Evolutionary conservation across 2,888 invertebrate genomes (phyloP).

Genomic region (Tryphoninae sp.): DNA sequence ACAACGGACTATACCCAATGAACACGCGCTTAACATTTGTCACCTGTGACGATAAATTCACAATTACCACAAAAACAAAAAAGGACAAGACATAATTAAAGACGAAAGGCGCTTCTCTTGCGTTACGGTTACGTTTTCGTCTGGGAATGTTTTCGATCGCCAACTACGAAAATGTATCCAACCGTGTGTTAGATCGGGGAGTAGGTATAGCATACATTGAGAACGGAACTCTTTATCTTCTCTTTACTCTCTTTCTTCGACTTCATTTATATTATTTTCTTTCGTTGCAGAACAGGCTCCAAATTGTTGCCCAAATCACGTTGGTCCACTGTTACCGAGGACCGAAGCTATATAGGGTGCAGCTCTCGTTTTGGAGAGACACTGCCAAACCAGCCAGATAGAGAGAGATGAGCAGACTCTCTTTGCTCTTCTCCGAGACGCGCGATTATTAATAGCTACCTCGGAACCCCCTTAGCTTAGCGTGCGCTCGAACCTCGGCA

Average conservation of each 20-base stretch:
- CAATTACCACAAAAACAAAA: no score
- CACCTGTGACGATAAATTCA: no score
- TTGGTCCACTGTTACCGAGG: constrained; percentile 54
- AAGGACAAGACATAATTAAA: no score
- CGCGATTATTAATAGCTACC: constrained; percentile 64
- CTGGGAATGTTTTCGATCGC: no score
- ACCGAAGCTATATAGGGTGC: constrained; percentile 16
- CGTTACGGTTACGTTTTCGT: no score
- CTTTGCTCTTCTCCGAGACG: constrained; percentile 67
- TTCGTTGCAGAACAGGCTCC: constrained; percentile 25
- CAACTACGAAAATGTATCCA: no score
- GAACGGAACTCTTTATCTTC: not conserved
- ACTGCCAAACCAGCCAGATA: constrained; percentile 14
- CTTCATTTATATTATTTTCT: constrained; percentile 39
- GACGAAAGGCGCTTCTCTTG: no score
- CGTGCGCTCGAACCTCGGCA: constrained; percentile 61
- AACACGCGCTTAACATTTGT: no score
- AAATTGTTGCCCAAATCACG: constrained; percentile 48
- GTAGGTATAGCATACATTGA: not conserved
- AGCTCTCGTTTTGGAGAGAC: constrained; percentile 4
- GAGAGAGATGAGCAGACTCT: constrained; percentile 57
- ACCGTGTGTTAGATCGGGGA: not conserved
- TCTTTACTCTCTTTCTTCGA: constrained; percentile 15
- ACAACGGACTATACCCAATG: not conserved
- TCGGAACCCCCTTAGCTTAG: constrained; percentile 64